Evolutionary conservation across 2,797 vertebrate species (phyloP), one percentile per base, ranked within the genome.

Genomic region (Labeo calbasu): DNA sequence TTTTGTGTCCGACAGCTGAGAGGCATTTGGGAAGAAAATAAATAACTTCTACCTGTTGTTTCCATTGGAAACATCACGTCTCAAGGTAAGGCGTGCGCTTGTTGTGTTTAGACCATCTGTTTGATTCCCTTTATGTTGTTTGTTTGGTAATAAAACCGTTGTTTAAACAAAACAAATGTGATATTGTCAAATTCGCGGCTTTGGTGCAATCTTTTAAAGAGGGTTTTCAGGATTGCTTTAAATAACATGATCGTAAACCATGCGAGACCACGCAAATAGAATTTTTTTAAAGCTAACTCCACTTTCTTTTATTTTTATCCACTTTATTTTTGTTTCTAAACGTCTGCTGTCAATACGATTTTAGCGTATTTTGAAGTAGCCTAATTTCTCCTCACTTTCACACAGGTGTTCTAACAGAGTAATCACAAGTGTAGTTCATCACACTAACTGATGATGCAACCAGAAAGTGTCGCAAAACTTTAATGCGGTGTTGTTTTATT

Each of bases 21-120:
- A 21, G 10, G 68, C 57, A 28, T 78, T 76, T 87, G 80, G 53
- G 69, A 86, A 69, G 69, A 81, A 69, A 69, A 76, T 14, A 66
- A 66, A 50, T 50, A 76, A 36, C 68, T 59, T 23, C 17, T 19
- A 46, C 19, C 10, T 36, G 71, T 77, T 57, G 10, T 66, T 63
- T 63, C 70, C 61, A 43, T n/a, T 77, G 48, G 46, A 81, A 63
- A 65, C 66, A 28, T 17, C 46, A 59, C 46, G 14, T 63, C 55
- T 32, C 71, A 51, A 77, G 77, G 81, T 85, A 80, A 81, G 78
- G 11, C n/a, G 57, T n/a, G 17, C 72, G 66, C 15, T 76, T 59
- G 69, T 43, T 36, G 15, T 32, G 28, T 72, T 57, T 57, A 57
- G 32, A 72, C 25, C 68, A 28, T 63, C 17, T 63, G 43, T 71